Conservation (phyloP, 2,888 invertebrate genomes). For the Scelioninae gen. 2 region DNA sequence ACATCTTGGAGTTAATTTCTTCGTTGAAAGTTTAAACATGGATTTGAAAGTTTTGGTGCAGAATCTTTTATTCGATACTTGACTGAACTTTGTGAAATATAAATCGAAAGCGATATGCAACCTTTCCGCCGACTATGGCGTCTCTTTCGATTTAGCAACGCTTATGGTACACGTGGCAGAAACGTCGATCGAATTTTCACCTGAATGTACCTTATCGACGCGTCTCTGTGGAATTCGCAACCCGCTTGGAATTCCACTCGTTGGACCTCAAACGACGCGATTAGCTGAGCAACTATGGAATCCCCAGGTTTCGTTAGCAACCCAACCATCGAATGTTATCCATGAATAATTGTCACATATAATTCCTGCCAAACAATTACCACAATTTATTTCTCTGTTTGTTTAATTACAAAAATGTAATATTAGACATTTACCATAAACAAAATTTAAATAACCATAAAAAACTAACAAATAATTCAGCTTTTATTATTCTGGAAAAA, state of each 20-base stretch:
- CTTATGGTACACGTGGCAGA: conserved; percentile 42
- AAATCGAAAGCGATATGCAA: conserved; percentile 22
- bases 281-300: conserved; percentile 43
- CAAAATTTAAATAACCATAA: no score
- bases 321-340: conserved; percentile 32
- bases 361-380: conserved; percentile 1
- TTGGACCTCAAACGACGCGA: conserved; percentile 55
- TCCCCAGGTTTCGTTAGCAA: conserved; percentile 42
- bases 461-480: no score
- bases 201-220: conserved; percentile 52
- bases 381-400: background rate
- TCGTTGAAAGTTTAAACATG: conserved; percentile 6
- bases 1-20: background rate
- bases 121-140: conserved; percentile 20
- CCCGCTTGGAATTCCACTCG: conserved; percentile 52
- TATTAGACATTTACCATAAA: no score
- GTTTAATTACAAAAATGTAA: background rate
- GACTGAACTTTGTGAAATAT: conserved; percentile 32
- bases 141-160: conserved; percentile 41
- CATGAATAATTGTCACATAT: conserved; percentile 25
- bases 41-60: conserved; percentile 7
- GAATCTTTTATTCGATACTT: conserved; percentile 32
- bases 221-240: conserved; percentile 54
- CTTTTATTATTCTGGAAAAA: no score
- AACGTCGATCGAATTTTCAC: conserved; percentile 53